A percentile compares a stretch with the other conserved stretches of the same genome.
Evolutionary conservation across 2,888 invertebrate species (phyloP).

Genomic region (Amiota minor): DNA sequence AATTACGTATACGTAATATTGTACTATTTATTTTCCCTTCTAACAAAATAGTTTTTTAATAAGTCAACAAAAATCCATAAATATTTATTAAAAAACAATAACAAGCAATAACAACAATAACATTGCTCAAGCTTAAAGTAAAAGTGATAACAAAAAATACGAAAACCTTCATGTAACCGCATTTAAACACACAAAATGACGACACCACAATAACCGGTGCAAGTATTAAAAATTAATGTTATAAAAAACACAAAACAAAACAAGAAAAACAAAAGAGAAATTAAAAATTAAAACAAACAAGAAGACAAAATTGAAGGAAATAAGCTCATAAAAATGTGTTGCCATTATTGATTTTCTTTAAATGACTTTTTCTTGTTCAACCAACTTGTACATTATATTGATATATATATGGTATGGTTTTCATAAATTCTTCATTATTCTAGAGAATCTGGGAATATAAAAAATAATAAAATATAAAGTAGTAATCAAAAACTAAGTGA

Average conservation of each 20-base stretch:
- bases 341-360: constrained; percentile 22
- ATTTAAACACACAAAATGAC: neutral
- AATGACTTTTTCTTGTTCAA: neutral
- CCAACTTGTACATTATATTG: neutral
- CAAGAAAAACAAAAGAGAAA: neutral
- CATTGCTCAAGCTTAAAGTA: no score
- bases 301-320: neutral
- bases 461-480: no score
- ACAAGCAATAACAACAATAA: neutral
- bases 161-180: neutral
- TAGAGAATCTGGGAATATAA: no score
- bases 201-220: neutral
- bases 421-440: neutral
- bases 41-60: neutral
- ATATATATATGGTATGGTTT: no score
- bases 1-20: constrained; percentile 53
- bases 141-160: neutral
- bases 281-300: neutral
- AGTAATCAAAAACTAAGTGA: no score
- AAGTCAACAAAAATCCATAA: neutral
- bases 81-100: constrained; percentile 3
- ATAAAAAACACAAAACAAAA: neutral
- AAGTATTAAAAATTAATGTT: neutral
- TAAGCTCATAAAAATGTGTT: neutral
- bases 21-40: neutral